phyloP scores from a whole-genome alignment of 2,797 vertebrate genomes.

The Myripristis jacobus region DNA sequence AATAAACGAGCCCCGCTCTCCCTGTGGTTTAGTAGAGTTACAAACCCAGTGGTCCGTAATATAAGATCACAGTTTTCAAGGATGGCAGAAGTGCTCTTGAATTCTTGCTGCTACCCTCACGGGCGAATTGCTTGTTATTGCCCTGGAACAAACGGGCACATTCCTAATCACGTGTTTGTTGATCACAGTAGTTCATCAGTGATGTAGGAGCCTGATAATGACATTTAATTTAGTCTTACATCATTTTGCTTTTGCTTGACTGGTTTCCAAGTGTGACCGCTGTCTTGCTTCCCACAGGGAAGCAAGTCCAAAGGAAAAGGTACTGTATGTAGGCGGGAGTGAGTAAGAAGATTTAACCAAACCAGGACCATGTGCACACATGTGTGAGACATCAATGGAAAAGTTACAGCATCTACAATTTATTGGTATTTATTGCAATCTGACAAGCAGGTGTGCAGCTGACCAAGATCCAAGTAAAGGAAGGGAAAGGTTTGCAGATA shows the following conservation, averaged over 20 bases:
- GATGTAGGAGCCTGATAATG: constrained; percentile 21
- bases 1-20: constrained; percentile 15
- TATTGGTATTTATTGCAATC: neutral
- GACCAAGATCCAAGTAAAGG: neutral
- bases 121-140: constrained; percentile 19
- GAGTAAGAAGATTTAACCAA: constrained; percentile 4
- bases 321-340: neutral
- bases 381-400: constrained; percentile 6
- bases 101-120: constrained; percentile 1
- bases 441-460: neutral
- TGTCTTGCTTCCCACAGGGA: too few relatives aligned
- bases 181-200: constrained; percentile 32
- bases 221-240: constrained; percentile 20
- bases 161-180: constrained; percentile 51
- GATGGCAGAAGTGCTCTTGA: constrained; percentile 35
- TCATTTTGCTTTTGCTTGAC: constrained; percentile 23
- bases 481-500: neutral
- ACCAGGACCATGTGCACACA: constrained; percentile 16
- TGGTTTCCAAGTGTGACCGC: constrained; percentile 11
- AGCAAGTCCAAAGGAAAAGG: neutral
- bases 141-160: neutral
- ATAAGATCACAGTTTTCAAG: constrained; percentile 23
- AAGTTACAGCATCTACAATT: constrained; percentile 4
- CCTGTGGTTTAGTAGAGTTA: constrained; percentile 19
- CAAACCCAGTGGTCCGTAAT: constrained; percentile 3